Conservation (phyloP, 2,888 invertebrate genomes). For the Lasioglossum lativentre region DNA sequence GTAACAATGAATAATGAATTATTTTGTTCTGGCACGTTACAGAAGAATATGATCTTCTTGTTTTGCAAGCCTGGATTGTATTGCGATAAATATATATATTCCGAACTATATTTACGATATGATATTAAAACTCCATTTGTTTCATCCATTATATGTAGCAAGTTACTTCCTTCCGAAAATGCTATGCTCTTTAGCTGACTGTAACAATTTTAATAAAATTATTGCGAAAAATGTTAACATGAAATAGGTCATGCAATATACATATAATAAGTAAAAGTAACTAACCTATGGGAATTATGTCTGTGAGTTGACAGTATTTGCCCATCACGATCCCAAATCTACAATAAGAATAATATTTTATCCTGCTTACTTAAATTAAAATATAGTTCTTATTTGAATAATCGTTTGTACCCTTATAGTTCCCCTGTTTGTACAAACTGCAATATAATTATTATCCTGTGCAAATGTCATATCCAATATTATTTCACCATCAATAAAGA, state of each 20-base stretch:
- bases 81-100: constrained; percentile 71
- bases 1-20: constrained; percentile 80
- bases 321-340: constrained; percentile 79
- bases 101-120: constrained; percentile 53
- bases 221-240: not conserved
- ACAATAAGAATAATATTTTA: constrained; percentile 40
- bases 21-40: constrained; percentile 67
- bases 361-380: not conserved
- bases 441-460: constrained; percentile 72
- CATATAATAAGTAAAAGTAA: constrained; percentile 21
- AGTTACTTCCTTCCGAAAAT: constrained; percentile 58
- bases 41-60: constrained; percentile 75
- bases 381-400: constrained; percentile 16
- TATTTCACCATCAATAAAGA: constrained; percentile 69
- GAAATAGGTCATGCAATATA: not conserved
- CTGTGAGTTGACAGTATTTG: constrained; percentile 43
- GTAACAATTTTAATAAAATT: constrained; percentile 22
- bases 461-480: constrained; percentile 78
- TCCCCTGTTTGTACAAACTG: constrained; percentile 77
- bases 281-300: constrained; percentile 55
- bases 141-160: constrained; percentile 78
- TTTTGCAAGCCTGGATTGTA: constrained; percentile 73
- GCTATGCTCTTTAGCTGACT: constrained; percentile 54
- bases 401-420: constrained; percentile 72
- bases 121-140: constrained; percentile 74